Evolutionary conservation across 2,797 vertebrate species (phyloP).

Genomic region (Neopelma chrysocephalum): DNA sequence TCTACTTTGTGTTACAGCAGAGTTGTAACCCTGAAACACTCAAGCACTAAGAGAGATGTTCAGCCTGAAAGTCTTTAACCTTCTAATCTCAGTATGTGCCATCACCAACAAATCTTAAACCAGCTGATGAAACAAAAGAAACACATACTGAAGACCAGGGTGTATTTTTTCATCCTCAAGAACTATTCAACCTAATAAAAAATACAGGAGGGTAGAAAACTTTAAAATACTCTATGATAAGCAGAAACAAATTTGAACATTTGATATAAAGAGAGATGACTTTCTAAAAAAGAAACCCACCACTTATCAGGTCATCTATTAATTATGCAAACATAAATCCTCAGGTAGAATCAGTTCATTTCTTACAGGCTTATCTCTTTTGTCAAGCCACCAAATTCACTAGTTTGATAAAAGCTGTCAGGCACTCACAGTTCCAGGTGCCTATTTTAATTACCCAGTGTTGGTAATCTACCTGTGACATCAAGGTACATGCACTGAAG

Average conservation of each 20-base stretch:
- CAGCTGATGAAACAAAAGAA: background rate
- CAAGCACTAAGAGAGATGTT: background rate
- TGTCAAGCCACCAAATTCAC: background rate
- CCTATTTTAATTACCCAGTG: background rate
- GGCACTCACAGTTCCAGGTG: background rate
- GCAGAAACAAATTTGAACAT: background rate
- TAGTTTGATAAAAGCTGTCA: background rate
- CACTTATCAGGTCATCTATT: background rate
- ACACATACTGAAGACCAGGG: background rate
- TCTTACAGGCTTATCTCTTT: background rate
- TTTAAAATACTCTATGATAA: background rate
- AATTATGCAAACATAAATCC: background rate
- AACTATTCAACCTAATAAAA: background rate
- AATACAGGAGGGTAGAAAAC: background rate
- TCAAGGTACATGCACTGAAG: background rate
- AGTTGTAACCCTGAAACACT: background rate
- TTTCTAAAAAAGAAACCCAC: background rate
- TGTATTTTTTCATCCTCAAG: background rate
- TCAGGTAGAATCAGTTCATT: background rate
- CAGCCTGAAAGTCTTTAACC: background rate
- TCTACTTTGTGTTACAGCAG: background rate
- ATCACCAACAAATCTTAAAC: background rate
- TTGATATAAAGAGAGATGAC: background rate
- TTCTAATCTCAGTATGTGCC: background rate
- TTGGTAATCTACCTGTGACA: background rate